Evolutionary conservation across 1,140 invertebrate species (phyloP), one percentile per base, ranked within the genome.

Genomic region (Pissodes strobi): DNA sequence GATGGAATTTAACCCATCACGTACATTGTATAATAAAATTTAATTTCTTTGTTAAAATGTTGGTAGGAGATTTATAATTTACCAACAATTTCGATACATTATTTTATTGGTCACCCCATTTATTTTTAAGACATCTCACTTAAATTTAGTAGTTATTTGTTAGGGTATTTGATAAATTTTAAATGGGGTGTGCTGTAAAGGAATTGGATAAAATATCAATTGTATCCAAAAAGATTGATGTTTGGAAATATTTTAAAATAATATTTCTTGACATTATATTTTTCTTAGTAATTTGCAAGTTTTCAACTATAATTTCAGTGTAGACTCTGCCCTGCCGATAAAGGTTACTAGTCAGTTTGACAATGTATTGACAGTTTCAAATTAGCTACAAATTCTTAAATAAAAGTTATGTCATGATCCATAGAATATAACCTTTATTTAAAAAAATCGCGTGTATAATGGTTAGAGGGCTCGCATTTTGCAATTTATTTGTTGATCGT

Each of bases 341-440:
- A 70, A 64, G 69, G 69, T 74, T 75, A 70, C 72, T 74, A 74
- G 74, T 75, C 71, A 73, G 72, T 74, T 69, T 71, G 63, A 69
- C 21, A 61, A 68, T 73, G 70, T 68, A 72, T 71, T 72, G 65
- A 70, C 72, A 68, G 72, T 52, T 60, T 66, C 67, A 69, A 65
- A 18, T 49, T 64, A 62, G 62, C 66, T 70, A 70, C 70, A 73
- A 48, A 67, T 56, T 43, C 12, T 43, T 43, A 8, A 17, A 43
- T 13, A 17, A 45, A 18, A 38, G 17, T 58, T n/a, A 22, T 51
- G 48, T 51, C 60, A 46, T 27, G 48, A 23, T 43, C 39, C n/a
- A 43, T 43, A 43, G 18, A 34, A 34, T 43, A 12, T 43, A 43
- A 8, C 15, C 19, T 15, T 30, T 15, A 25, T 17, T 48, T 18